phyloP scores from a whole-genome alignment of 2,888 invertebrate genomes.

The Notocelia uddmanniana region DNA sequence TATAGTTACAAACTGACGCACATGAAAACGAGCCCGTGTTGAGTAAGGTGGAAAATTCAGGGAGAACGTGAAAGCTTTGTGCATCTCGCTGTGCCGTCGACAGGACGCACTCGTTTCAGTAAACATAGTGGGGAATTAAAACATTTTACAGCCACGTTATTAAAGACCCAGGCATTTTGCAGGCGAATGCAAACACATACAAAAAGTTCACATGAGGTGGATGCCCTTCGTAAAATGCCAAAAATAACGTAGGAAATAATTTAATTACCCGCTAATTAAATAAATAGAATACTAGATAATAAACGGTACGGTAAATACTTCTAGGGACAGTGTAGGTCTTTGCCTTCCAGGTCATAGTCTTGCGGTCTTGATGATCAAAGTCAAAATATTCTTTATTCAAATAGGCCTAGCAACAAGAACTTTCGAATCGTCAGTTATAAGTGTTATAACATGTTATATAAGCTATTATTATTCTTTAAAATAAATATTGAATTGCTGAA shows the following conservation, averaged over 20 bases:
- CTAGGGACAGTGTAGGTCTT: too few relatives aligned
- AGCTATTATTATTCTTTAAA: too few relatives aligned
- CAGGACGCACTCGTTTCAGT: slow-evolving; percentile 20
- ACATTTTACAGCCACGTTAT: slow-evolving; percentile 24
- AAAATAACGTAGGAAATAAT: not conserved
- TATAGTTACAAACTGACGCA: slow-evolving; percentile 8
- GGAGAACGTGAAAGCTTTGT: slow-evolving; percentile 8
- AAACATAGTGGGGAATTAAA: slow-evolving; percentile 26
- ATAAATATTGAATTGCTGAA: too few relatives aligned
- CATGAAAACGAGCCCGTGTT: slow-evolving; percentile 5
- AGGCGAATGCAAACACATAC: slow-evolving; percentile 17
- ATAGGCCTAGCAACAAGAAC: too few relatives aligned
- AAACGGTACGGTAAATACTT: too few relatives aligned
- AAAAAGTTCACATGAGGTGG: not conserved
- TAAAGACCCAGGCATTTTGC: slow-evolving; percentile 14
- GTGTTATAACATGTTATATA: too few relatives aligned
- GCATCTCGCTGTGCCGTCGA: not conserved
- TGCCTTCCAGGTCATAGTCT: too few relatives aligned
- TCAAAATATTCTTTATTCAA: too few relatives aligned
- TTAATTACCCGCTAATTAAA: too few relatives aligned
- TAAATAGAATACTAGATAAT: too few relatives aligned
- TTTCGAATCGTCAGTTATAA: too few relatives aligned
- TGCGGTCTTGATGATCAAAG: too few relatives aligned
- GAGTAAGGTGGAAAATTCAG: slow-evolving; percentile 19
- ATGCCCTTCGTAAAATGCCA: not conserved